phyloP scores from a whole-genome alignment of 2,113 vertebrate genomes.

The Prietella phreatophila region DNA sequence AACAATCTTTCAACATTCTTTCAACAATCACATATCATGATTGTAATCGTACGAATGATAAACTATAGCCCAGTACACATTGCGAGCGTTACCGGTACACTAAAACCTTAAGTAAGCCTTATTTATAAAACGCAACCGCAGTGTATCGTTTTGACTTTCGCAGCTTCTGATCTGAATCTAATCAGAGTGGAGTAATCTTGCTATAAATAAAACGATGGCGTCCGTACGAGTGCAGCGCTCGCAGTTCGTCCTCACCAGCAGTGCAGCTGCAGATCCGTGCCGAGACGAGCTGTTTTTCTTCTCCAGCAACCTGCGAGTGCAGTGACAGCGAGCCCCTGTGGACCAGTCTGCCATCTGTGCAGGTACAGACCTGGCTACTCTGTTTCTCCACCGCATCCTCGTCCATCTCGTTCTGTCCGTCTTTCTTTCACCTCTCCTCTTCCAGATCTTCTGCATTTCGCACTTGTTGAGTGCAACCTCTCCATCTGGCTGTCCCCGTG shows the following conservation, averaged over 20 bases:
- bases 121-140: background rate
- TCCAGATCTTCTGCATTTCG: constrained; percentile 31
- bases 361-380: constrained; percentile 63
- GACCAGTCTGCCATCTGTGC: constrained; percentile 71
- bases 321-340: constrained; percentile 62
- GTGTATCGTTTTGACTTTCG: background rate
- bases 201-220: background rate
- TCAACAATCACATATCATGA: background rate
- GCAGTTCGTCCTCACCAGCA: background rate
- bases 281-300: constrained; percentile 60
- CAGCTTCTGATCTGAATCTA: background rate
- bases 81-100: background rate
- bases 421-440: constrained; percentile 19
- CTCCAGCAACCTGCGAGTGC: constrained; percentile 52
- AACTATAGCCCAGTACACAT: background rate
- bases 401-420: constrained; percentile 9
- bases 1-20: background rate
- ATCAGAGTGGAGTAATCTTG: background rate
- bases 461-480: constrained; percentile 54
- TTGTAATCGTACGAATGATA: background rate
- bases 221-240: background rate
- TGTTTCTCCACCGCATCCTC: background rate
- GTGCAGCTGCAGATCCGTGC: constrained; percentile 41
- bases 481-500: constrained; percentile 52
- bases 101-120: background rate